These are phyloP conservation scores for Hydractinia echinata DNA, from an alignment of 30 jellyfish, hydroid and myxozoan species.

Conservation along the genomic window DNA sequence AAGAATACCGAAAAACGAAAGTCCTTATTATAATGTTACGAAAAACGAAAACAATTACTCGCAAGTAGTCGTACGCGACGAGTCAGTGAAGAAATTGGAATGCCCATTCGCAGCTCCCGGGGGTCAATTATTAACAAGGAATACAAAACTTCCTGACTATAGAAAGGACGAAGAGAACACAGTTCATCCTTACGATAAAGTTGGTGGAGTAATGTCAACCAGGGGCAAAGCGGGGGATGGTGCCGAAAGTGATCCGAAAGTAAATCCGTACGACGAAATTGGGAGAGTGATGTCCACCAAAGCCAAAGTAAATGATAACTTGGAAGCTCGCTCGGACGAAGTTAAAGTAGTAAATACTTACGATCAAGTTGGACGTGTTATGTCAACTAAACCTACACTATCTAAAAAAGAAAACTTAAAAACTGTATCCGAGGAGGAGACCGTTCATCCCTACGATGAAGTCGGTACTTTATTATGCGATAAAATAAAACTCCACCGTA, in stretches of 20 bases:
- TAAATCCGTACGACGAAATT: not conserved
- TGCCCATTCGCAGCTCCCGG: not conserved
- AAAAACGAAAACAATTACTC: not conserved
- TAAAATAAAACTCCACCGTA: not conserved
- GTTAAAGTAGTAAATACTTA: not conserved
- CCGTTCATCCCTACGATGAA: conserved; percentile 1
- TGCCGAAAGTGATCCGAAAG: not conserved
- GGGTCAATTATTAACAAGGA: not conserved
- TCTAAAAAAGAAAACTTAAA: not conserved
- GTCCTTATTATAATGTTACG: not conserved
- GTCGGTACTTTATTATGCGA: not conserved
- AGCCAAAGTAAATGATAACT: not conserved
- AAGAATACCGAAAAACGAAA: not conserved
- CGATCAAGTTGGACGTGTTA: conserved; percentile 12
- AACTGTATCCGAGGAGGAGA: not conserved
- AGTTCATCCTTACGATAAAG: too few species aligned
- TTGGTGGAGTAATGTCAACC: not conserved
- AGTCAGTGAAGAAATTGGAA: not conserved
- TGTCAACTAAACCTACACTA: not conserved
- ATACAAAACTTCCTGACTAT: not conserved
- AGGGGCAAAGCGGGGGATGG: not conserved
- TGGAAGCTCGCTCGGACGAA: not conserved
- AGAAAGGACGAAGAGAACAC: too few species aligned
- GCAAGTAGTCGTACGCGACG: not conserved
- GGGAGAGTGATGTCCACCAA: conserved; percentile 2